phyloP scores from a whole-genome alignment of 2,888 invertebrate genomes.

The Epsilonema sp. region DNA sequence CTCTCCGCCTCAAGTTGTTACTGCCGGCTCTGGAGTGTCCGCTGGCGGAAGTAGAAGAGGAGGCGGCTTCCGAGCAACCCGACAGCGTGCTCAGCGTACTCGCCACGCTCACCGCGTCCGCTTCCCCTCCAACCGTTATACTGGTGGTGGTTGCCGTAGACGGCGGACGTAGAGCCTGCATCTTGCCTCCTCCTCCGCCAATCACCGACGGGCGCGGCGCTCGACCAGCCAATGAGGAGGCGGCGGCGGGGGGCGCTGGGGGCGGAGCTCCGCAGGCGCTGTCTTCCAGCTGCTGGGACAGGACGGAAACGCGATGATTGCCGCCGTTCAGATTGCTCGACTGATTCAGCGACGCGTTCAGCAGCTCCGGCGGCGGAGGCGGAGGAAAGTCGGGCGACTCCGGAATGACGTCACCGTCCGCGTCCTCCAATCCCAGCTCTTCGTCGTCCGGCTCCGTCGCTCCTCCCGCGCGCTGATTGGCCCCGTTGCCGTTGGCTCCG shows the following conservation, averaged over 20 bases:
- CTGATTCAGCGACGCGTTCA: conserved; percentile 11
- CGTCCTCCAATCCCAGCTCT: too few species aligned
- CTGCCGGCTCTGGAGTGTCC: not conserved
- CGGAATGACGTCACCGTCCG: too few species aligned
- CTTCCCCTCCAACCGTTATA: not conserved
- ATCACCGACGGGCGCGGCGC: too few species aligned
- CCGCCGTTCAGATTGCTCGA: conserved; percentile 3
- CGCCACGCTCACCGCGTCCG: conserved; percentile 6
- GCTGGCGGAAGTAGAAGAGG: not conserved
- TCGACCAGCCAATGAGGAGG: not conserved
- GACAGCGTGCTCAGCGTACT: conserved; percentile 11
- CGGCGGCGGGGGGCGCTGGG: not conserved
- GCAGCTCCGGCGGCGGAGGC: conserved; percentile 10
- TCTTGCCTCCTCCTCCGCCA: too few species aligned
- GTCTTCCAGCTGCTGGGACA: conserved; percentile 26
- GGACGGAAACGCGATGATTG: conserved; percentile 19
- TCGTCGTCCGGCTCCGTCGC: too few species aligned
- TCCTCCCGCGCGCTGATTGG: too few species aligned
- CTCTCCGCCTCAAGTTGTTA: too few species aligned
- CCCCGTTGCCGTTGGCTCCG: not conserved
- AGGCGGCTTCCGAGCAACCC: conserved; percentile 5
- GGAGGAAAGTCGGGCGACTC: conserved; percentile 6
- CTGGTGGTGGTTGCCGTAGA: not conserved
- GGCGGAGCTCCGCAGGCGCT: conserved; percentile 11
- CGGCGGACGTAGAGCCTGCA: too few species aligned